A percentile compares a stretch with the other conserved stretches of the same genome.
phyloP scores from a whole-genome alignment of 2,797 vertebrate species.

The Enteromius radiatus region DNA sequence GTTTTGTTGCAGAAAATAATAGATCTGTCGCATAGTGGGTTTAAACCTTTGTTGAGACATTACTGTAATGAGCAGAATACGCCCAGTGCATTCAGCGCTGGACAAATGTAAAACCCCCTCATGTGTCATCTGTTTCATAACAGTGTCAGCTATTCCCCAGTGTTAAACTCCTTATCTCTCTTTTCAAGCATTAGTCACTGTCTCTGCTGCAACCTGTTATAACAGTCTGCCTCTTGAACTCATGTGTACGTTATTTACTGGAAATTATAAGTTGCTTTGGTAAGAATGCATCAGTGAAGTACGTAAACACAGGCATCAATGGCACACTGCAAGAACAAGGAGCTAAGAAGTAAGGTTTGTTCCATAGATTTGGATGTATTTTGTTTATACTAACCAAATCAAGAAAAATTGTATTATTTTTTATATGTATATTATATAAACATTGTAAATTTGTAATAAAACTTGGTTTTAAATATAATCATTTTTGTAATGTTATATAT shows the following conservation, averaged over 20 bases:
- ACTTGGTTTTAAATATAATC: no score
- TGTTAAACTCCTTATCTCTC: neutral
- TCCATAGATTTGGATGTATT: neutral
- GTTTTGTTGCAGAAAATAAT: slow-evolving; percentile 8
- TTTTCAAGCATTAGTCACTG: slow-evolving; percentile 22
- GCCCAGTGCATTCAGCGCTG: slow-evolving; percentile 14
- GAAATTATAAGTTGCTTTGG: neutral
- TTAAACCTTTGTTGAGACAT: slow-evolving; percentile 1
- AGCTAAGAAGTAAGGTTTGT: neutral
- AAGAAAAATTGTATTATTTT: neutral
- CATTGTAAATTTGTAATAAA: neutral
- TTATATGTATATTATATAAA: neutral
- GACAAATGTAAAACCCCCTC: slow-evolving; percentile 2
- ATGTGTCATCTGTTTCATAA: slow-evolving; percentile 17
- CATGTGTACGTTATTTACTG: neutral
- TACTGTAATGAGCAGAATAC: neutral
- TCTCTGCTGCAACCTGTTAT: slow-evolving; percentile 10
- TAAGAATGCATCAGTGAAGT: neutral
- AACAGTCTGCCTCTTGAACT: neutral
- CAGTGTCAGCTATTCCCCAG: neutral
- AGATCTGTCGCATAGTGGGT: neutral
- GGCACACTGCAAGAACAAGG: neutral
- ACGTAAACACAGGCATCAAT: neutral
- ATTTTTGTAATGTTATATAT: no score
- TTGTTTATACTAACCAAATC: neutral